These are phyloP conservation scores for Lasioglossum albipes DNA, from an alignment of 1,140 invertebrate species.

Conservation along the genomic window DNA sequence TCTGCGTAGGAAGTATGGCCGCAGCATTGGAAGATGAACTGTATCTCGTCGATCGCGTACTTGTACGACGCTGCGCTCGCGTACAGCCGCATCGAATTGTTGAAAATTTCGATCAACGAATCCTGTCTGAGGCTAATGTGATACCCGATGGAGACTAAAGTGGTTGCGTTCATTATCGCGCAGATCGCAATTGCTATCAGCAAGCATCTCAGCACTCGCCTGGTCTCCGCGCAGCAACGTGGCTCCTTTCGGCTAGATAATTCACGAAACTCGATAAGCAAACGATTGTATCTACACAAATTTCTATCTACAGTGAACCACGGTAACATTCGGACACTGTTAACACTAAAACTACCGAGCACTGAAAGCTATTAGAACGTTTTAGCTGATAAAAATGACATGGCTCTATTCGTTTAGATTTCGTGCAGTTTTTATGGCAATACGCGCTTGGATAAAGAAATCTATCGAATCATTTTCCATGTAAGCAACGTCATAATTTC, in stretches of 20 bases:
- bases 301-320: no score
- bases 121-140: constrained; percentile 64
- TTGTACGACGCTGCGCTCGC: constrained; percentile 62
- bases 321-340: no score
- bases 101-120: constrained; percentile 66
- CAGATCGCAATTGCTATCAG: constrained; percentile 63
- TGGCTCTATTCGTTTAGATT: no score
- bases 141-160: constrained; percentile 66
- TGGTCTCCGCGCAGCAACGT: constrained; percentile 54
- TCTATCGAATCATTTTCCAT: no score
- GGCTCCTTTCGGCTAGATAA: constrained; percentile 63
- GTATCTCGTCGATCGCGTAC: constrained; percentile 69
- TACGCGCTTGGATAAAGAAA: no score
- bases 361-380: no score
- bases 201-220: constrained; percentile 56
- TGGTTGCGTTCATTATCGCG: constrained; percentile 64
- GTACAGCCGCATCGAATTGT: constrained; percentile 72
- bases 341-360: no score
- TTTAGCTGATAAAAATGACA: no score
- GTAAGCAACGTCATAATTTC: no score
- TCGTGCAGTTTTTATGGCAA: no score
- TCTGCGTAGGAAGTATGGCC: constrained; percentile 69
- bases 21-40: constrained; percentile 74
- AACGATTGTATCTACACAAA: no score
- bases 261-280: background rate